phyloP scores from a whole-genome alignment of 2,113 vertebrate genomes.

The Vireo altiloquus region DNA sequence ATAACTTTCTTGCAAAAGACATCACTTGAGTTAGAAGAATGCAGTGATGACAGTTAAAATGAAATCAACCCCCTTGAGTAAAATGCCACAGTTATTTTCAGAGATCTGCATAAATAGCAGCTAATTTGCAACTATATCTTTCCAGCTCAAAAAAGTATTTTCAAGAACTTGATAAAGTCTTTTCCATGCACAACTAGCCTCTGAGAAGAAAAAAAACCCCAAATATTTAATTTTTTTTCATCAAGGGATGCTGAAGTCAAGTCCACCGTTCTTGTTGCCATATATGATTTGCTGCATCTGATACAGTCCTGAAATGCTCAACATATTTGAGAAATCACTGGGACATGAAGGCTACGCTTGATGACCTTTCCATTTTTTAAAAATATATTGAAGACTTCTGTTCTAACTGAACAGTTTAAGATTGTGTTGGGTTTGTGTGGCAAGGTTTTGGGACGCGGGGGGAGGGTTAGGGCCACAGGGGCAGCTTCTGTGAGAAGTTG shows the following conservation, averaged over 20 bases:
- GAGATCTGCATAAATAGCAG: conserved; percentile 6
- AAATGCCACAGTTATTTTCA: conserved; percentile 28
- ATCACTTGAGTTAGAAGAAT: background rate
- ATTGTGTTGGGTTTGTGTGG: background rate
- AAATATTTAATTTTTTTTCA: background rate
- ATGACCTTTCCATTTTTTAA: background rate
- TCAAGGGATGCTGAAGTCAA: background rate
- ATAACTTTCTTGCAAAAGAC: conserved; percentile 14
- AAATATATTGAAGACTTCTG: background rate
- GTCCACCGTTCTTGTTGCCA: background rate
- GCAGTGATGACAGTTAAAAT: conserved; percentile 35
- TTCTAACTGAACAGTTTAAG: background rate
- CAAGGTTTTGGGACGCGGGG: background rate
- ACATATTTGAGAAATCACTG: background rate
- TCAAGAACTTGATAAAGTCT: background rate
- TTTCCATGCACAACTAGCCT: background rate
- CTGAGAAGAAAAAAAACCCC: background rate
- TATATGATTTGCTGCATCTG: background rate
- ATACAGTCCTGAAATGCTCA: background rate
- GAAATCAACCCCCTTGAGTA: background rate
- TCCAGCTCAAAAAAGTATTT: background rate
- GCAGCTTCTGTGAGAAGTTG: background rate
- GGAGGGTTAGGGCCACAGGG: background rate
- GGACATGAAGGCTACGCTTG: background rate
- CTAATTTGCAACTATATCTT: background rate